Evolutionary conservation across 2,113 vertebrate species (phyloP), one percentile per base, ranked within the genome.

Genomic region (Climacteris rufus): DNA sequence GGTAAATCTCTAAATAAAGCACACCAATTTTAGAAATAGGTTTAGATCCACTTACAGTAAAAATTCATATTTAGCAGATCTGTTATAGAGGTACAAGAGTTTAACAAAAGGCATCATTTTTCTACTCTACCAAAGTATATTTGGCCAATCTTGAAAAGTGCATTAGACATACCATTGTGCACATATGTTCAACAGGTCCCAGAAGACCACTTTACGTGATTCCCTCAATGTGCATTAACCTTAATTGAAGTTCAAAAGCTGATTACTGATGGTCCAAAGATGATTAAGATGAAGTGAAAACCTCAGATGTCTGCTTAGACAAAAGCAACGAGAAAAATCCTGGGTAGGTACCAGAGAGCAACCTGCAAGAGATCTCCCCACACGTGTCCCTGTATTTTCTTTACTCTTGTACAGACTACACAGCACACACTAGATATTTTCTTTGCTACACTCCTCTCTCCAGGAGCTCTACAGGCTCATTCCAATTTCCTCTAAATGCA

Each of bases 321-420:
- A 78, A 57, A 75, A 50, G 24, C 42, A 74, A 78, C 3, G 16
- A 64, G 33, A 57, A 65, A 50, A 63, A 30, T 42, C n/a, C 63
- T 49, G 23, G 12, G n/a, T 31, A 79, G 19, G 15, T 44, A 89
- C 11, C 27, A 64, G 35, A 27, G 23, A 89, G 83, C 15, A 82
- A 54, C 7, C 25, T 69, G 20, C 19, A 56, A 45, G n/a, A 22
- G 4, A 78, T 40, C 35, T 63, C 33, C 15, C 25, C 30, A 13
- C 7, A 39, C 16, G 7, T 3, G 1, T 11, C 11, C 6, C 35
- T 2, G 1, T 25, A 35, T 39, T 50, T 64, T 23, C 3, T 2
- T 69, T 47, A 8, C 21, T 77, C 22, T 37, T 81, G 11, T 39
- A 44, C 14, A 53, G 39, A 63, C 31, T 19, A 27, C 44, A 74